Evolutionary conservation across 2,888 invertebrate genomes (phyloP).

Genomic region (Lysandra bellargus): DNA sequence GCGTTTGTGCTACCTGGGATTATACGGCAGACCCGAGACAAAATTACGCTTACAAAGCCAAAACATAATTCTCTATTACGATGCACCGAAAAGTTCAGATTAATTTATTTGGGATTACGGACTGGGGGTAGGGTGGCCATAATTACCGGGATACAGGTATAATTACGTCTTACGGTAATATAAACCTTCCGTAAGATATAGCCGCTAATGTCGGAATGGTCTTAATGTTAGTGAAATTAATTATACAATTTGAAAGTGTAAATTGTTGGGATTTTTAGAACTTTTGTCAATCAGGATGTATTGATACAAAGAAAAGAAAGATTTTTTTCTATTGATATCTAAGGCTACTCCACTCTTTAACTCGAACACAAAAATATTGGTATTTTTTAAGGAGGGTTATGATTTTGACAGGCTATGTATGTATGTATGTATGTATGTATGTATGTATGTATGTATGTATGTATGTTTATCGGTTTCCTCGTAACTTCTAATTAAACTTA

Average conservation of each 20-base stretch:
- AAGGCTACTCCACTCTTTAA: too few species aligned
- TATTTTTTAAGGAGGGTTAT: too few species aligned
- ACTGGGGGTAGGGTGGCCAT: slow-evolving; percentile 48
- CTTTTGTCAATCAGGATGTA: too few species aligned
- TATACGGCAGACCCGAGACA: not conserved
- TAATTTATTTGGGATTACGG: slow-evolving; percentile 69
- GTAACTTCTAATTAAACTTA: too few species aligned
- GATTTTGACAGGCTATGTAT: too few species aligned
- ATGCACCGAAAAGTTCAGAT: slow-evolving; percentile 48
- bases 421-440: too few species aligned
- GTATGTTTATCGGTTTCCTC: too few species aligned
- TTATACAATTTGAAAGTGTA: not conserved
- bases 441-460: too few species aligned
- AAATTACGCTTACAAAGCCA: not conserved
- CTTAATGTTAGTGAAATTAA: not conserved
- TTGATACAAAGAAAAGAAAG: too few species aligned
- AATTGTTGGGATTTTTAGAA: not conserved
- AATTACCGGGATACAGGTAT: slow-evolving; percentile 40
- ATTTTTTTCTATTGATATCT: too few species aligned
- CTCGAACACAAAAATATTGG: too few species aligned
- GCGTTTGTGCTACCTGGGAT: too few species aligned
- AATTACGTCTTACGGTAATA: slow-evolving; percentile 37
- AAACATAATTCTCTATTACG: not conserved
- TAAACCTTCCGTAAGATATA: slow-evolving; percentile 15
- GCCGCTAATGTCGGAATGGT: not conserved